A percentile compares a stretch with the other conserved stretches of the same genome.
phyloP scores from a whole-genome alignment of 2,113 vertebrate genomes.

The Phrynosoma blainvillii region DNA sequence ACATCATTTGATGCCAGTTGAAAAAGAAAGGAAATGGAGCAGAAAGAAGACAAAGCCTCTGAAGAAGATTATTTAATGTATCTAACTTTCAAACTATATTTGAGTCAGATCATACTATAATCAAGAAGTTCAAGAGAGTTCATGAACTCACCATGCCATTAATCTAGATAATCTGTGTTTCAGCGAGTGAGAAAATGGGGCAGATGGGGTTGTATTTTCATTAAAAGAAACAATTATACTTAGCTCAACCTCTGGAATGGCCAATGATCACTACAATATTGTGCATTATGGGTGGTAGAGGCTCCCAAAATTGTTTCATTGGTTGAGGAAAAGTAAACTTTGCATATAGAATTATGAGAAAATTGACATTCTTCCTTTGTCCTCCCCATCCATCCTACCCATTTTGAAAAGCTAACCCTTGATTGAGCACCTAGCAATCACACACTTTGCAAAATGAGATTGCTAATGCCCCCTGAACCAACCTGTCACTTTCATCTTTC shows the following conservation, averaged over 20 bases:
- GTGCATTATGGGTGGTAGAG: no score
- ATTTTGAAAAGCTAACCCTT: neutral
- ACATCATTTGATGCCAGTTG: slow-evolving; percentile 14
- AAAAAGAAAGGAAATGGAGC: slow-evolving; percentile 15
- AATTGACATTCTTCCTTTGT: no score
- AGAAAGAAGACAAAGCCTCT: neutral
- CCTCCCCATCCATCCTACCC: no score
- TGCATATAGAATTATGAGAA: no score
- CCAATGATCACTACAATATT: no score
- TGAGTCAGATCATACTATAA: neutral
- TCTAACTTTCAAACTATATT: neutral
- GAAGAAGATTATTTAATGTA: neutral
- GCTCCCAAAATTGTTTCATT: no score
- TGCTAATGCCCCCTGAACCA: neutral
- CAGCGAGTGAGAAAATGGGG: neutral
- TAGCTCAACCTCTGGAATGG: no score
- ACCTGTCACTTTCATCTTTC: no score
- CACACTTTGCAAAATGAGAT: neutral
- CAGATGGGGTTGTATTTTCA: no score
- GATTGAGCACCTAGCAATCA: neutral
- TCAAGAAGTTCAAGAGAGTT: neutral
- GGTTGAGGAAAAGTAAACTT: no score
- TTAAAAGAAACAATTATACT: no score
- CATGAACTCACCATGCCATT: neutral
- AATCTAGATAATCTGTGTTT: neutral